Evolutionary conservation across 2,113 vertebrate species (phyloP).

Genomic region (Taurulus bubalis): DNA sequence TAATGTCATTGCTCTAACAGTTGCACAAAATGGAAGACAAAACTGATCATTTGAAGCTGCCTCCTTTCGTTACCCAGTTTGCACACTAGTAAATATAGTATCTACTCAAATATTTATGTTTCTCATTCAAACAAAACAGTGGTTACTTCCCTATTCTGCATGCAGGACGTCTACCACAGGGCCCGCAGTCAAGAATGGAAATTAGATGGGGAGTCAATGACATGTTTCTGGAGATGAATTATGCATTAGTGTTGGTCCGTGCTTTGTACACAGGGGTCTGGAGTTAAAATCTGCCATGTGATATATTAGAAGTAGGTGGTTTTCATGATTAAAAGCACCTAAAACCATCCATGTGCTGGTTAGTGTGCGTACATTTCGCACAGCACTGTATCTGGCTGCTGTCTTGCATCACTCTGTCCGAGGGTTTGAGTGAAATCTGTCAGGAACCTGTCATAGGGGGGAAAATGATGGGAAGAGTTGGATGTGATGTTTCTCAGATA

Average conservation of each 20-base stretch:
- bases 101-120: conserved; percentile 44
- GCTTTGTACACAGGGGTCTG: conserved; percentile 40
- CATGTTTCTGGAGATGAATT: conserved; percentile 55
- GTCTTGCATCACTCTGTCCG: conserved; percentile 37
- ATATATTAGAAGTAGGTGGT: conserved; percentile 53
- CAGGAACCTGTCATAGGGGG: conserved; percentile 16
- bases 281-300: conserved; percentile 49
- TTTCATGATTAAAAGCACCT: conserved; percentile 57
- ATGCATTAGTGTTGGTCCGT: conserved; percentile 49
- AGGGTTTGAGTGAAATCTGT: conserved; percentile 37
- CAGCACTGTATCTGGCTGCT: conserved; percentile 30
- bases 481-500: conserved; percentile 23
- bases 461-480: conserved; percentile 3
- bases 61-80: not conserved
- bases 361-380: conserved; percentile 36
- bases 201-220: conserved; percentile 41
- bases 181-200: conserved; percentile 30
- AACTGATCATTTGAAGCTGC: conserved; percentile 19
- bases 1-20: conserved; percentile 25
- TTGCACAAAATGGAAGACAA: conserved; percentile 16
- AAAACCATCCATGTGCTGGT: conserved; percentile 56
- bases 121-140: conserved; percentile 24
- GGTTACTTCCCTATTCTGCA: conserved; percentile 27
- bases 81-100: conserved; percentile 10
- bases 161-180: not conserved